Evolutionary conservation across 35 echinoderm and acorn worm species (phyloP).

Genomic region (Lytechinus pictus): DNA sequence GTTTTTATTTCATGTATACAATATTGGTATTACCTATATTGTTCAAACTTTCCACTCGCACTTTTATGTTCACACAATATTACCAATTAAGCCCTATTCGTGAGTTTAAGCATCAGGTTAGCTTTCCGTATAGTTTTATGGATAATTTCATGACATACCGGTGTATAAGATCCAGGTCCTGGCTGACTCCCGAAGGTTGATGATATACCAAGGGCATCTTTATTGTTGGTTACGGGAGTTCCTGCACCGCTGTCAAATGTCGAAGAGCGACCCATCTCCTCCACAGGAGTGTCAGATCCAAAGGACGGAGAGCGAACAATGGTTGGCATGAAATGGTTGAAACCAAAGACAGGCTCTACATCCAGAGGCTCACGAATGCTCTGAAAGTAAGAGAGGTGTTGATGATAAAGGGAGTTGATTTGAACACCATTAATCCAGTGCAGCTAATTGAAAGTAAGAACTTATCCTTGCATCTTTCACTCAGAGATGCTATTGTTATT

Average conservation of each 20-base stretch:
- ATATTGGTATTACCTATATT: too few species aligned
- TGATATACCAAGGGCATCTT: background rate
- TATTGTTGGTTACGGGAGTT: background rate
- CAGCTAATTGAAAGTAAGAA: too few species aligned
- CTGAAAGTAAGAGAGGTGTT: background rate
- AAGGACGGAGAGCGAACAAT: slow-evolving; percentile 53
- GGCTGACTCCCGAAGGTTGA: slow-evolving; percentile 32
- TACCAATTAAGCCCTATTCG: too few species aligned
- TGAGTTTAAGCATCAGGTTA: too few species aligned
- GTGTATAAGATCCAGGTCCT: background rate
- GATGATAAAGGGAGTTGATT: background rate
- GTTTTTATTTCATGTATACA: too few species aligned
- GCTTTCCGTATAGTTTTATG: too few species aligned
- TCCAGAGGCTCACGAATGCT: slow-evolving; percentile 58
- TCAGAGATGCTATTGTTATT: too few species aligned
- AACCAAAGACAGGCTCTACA: slow-evolving; percentile 16
- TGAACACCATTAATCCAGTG: too few species aligned
- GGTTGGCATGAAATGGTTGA: slow-evolving; percentile 66
- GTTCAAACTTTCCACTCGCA: too few species aligned
- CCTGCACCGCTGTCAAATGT: background rate
- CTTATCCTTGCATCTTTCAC: too few species aligned
- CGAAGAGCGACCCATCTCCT: background rate
- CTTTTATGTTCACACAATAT: too few species aligned
- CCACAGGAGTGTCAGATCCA: background rate
- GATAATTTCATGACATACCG: background rate